Conservation (phyloP, 2,888 invertebrate species). For the Taphrorychus bicolor region DNA sequence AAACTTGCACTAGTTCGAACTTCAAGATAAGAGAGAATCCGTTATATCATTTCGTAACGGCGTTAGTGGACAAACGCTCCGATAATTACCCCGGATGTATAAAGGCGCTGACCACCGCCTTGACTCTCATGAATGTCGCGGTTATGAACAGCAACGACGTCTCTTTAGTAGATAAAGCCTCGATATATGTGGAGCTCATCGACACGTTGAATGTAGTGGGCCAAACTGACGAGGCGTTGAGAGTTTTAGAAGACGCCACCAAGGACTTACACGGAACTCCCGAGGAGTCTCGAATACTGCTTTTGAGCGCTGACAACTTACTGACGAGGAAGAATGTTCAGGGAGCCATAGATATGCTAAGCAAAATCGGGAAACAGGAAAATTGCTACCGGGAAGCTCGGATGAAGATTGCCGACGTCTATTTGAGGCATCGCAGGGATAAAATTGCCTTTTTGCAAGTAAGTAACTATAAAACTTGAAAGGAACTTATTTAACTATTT, state of each 20-base stretch:
- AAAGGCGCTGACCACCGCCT: constrained; percentile 76
- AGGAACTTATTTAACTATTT: neutral
- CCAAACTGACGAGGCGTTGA: constrained; percentile 80
- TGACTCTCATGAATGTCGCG: constrained; percentile 71
- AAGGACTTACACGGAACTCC: constrained; percentile 77
- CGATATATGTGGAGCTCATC: constrained; percentile 86
- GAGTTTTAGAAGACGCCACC: constrained; percentile 78
- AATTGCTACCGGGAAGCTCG: constrained; percentile 84
- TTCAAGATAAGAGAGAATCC: constrained; percentile 92
- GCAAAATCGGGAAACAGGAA: constrained; percentile 79
- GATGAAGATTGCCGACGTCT: constrained; percentile 87
- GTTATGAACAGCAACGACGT: constrained; percentile 63
- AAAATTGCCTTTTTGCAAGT: constrained; percentile 79
- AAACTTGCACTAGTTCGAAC: constrained; percentile 87
- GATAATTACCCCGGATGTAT: constrained; percentile 72
- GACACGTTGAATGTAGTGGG: constrained; percentile 74
- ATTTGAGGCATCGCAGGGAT: constrained; percentile 86
- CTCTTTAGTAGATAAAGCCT: constrained; percentile 78
- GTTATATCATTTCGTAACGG: constrained; percentile 86
- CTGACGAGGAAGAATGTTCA: constrained; percentile 82
- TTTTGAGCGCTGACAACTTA: constrained; percentile 86
- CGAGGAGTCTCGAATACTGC: constrained; percentile 84
- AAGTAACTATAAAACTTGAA: neutral
- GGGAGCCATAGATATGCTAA: constrained; percentile 80
- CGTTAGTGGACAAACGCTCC: constrained; percentile 80